Conservation (phyloP, 1,140 invertebrate species). For the Amyelois transitella region DNA sequence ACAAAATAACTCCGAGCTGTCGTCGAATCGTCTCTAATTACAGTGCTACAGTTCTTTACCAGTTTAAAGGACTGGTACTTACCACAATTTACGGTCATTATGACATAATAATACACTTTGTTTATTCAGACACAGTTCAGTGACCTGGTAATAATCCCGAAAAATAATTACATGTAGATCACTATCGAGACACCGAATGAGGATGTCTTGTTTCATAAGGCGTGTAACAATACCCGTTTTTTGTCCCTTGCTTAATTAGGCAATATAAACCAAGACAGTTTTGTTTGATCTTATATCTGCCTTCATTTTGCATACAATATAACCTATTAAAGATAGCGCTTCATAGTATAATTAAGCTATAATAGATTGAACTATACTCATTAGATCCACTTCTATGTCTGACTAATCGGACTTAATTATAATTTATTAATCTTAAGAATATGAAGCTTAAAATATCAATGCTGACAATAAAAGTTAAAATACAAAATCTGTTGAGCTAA, state of each 20-base stretch:
- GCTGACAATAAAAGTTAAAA: too few relatives aligned
- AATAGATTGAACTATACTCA: too few relatives aligned
- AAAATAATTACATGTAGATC: slow-evolving; percentile 48
- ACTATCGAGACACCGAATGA: slow-evolving; percentile 42
- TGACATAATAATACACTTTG: slow-evolving; percentile 11
- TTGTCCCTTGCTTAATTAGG: slow-evolving; percentile 29
- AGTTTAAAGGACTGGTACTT: neutral
- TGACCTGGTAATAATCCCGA: slow-evolving; percentile 40
- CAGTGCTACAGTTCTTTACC: neutral
- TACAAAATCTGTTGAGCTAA: too few relatives aligned
- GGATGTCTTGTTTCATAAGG: slow-evolving; percentile 40
- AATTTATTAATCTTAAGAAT: too few relatives aligned
- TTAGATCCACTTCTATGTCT: too few relatives aligned
- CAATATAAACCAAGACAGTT: slow-evolving; percentile 16
- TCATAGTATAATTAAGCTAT: neutral
- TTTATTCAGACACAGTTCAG: slow-evolving; percentile 24
- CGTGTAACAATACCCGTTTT: slow-evolving; percentile 33
- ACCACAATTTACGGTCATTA: neutral
- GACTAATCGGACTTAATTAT: too few relatives aligned
- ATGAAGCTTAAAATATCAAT: too few relatives aligned
- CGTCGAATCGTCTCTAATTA: neutral
- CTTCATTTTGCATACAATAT: neutral
- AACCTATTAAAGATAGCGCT: neutral
- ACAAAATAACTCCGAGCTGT: neutral
- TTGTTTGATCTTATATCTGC: slow-evolving; percentile 20